These are phyloP conservation scores for Argya squamiceps DNA, from an alignment of 2,797 vertebrate genomes.

Conservation along the genomic window DNA sequence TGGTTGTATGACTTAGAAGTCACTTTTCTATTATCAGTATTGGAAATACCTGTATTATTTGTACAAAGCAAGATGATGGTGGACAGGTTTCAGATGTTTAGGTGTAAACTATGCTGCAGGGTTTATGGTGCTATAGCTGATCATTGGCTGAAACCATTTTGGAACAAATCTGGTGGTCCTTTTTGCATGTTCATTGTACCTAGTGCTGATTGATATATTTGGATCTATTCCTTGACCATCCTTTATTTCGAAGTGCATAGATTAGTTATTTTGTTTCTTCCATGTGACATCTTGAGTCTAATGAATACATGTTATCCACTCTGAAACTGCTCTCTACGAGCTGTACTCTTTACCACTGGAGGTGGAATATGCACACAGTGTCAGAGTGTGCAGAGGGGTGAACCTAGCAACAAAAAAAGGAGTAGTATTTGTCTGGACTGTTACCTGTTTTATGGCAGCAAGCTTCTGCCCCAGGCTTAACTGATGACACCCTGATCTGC, in stretches of 20 bases:
- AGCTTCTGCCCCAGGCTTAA: background rate
- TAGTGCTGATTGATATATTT: background rate
- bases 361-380: background rate
- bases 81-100: background rate
- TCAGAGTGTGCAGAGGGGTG: background rate
- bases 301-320: background rate
- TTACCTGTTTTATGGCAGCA: background rate
- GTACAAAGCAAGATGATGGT: background rate
- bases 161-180: background rate
- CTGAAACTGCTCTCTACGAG: background rate
- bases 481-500: background rate
- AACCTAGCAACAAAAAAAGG: background rate
- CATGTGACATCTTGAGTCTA: background rate
- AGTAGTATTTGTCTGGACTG: background rate
- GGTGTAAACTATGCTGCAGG: background rate
- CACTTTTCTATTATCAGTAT: background rate
- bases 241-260: background rate
- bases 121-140: background rate
- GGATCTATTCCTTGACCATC: background rate
- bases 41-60: background rate
- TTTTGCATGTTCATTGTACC: background rate
- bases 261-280: background rate
- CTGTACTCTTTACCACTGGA: background rate
- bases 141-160: background rate
- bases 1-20: background rate